Percentiles rank a stretch among this genome's conserved stretches.
phyloP scores from a whole-genome alignment of 2,888 invertebrate species.

The Serrognathus titanus region DNA sequence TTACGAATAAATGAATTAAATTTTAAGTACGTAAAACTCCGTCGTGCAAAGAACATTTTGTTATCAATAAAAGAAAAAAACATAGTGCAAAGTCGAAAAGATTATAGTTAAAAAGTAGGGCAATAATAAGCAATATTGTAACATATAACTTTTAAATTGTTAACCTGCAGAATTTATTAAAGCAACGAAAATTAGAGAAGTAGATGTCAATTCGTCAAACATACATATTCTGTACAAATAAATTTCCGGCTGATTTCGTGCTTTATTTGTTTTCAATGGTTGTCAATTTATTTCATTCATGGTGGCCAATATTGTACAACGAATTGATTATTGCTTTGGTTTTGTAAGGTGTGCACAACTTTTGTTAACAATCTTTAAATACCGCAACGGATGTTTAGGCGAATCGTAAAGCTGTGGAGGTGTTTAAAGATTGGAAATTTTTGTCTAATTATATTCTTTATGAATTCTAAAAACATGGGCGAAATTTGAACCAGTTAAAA shows the following conservation, averaged over 20 bases:
- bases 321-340: neutral
- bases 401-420: neutral
- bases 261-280: no score
- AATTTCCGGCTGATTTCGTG: conserved; percentile 3
- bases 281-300: neutral
- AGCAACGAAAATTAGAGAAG: conserved; percentile 41
- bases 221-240: neutral
- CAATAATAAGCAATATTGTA: conserved; percentile 47
- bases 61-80: conserved; percentile 1
- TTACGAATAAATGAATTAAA: no score
- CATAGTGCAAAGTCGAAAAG: conserved; percentile 7
- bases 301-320: conserved; percentile 18
- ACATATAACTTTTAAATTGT: conserved; percentile 41
- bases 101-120: conserved; percentile 28
- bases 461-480: no score
- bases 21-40: neutral
- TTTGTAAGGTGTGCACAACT: neutral
- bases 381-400: neutral
- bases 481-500: neutral
- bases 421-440: neutral
- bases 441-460: neutral
- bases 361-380: neutral
- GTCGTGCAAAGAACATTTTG: neutral
- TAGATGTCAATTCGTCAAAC: conserved; percentile 36
- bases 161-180: conserved; percentile 37